phyloP scores from a whole-genome alignment of 2,113 vertebrate species.

The Rhegmatorhina hoffmannsi region DNA sequence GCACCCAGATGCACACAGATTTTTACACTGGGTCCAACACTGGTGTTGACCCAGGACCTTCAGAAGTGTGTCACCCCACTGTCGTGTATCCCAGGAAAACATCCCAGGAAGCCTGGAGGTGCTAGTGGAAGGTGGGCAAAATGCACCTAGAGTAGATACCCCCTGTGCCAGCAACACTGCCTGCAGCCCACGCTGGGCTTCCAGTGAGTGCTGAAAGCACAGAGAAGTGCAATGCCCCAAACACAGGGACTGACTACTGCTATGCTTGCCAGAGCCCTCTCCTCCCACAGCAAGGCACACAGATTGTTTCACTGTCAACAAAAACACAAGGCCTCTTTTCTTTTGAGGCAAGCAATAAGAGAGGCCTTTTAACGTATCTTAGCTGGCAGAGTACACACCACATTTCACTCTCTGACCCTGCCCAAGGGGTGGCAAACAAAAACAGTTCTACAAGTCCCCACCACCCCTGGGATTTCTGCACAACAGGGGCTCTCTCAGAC shows the following conservation, averaged over 20 bases:
- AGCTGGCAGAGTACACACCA: background rate
- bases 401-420: background rate
- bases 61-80: fast-evolving
- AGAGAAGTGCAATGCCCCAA: background rate
- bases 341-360: background rate
- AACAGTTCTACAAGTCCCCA: background rate
- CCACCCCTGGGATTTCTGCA: fast-evolving
- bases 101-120: background rate
- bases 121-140: background rate
- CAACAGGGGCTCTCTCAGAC: background rate
- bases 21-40: background rate
- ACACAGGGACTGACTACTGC: background rate
- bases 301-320: background rate
- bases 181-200: background rate
- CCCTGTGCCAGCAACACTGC: background rate
- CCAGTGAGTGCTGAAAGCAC: background rate
- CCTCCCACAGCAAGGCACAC: background rate
- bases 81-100: background rate
- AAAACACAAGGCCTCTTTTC: background rate
- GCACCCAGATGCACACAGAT: background rate
- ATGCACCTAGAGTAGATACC: background rate
- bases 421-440: background rate
- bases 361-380: background rate
- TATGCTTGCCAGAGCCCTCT: background rate
- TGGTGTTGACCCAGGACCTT: too few relatives aligned